Percentiles rank a stretch among this genome's conserved stretches.
These are phyloP conservation scores for Sogatella furcifera DNA, from an alignment of 1,140 invertebrate genomes.

Conservation along the genomic window DNA sequence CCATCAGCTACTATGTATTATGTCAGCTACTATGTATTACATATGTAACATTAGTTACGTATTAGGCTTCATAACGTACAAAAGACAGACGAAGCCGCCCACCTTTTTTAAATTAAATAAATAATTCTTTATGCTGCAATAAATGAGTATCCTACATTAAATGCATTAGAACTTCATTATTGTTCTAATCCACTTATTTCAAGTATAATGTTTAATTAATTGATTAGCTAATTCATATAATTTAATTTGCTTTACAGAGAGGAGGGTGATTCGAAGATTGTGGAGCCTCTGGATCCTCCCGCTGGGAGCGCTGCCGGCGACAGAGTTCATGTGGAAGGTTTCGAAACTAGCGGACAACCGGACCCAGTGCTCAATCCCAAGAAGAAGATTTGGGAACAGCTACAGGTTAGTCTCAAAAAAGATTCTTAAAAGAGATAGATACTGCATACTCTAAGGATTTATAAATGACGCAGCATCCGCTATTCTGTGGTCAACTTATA, in stretches of 20 bases:
- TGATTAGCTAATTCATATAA: background rate
- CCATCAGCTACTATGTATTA: too few species aligned
- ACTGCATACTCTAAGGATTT: background rate
- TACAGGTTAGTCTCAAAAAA: slow-evolving; percentile 41
- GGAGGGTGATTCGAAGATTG: slow-evolving; percentile 47
- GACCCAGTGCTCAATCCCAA: slow-evolving; percentile 91
- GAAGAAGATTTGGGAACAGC: slow-evolving; percentile 95
- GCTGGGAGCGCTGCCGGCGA: slow-evolving; percentile 63
- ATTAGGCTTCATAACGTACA: too few species aligned
- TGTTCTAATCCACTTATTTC: too few species aligned
- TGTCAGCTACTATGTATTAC: too few species aligned
- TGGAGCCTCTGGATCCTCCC: slow-evolving; percentile 76
- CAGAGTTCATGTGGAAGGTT: slow-evolving; percentile 67
- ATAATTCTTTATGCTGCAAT: background rate
- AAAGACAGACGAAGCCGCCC: too few species aligned
- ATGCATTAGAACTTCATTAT: too few species aligned
- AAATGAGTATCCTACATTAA: too few species aligned
- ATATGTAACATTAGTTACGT: too few species aligned
- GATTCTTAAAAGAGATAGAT: background rate
- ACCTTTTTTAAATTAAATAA: background rate
- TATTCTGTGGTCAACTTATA: too few species aligned
- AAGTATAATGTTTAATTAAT: too few species aligned
- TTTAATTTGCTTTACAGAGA: slow-evolving; percentile 35
- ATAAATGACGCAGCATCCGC: background rate
- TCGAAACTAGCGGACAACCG: slow-evolving; percentile 55